phyloP scores from a whole-genome alignment of 1,140 invertebrate genomes.

The Drosophila auraria region DNA sequence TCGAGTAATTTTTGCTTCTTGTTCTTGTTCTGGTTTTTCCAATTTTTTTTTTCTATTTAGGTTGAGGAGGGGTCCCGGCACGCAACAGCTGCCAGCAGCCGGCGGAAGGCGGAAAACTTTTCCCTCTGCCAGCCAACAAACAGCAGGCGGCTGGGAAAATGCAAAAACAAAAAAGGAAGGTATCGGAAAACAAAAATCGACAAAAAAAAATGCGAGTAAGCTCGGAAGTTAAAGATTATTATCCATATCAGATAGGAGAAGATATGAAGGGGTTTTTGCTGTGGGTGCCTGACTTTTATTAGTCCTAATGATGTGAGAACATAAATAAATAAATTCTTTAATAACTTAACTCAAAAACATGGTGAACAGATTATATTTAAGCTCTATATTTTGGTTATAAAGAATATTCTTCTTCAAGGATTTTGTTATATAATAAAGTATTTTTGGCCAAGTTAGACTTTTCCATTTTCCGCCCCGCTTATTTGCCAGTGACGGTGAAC shows the following conservation, averaged over 20 bases:
- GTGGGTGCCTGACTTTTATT: not conserved
- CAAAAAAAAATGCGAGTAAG: constrained; percentile 15
- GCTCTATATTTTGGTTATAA: too few relatives aligned
- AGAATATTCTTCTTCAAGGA: not conserved
- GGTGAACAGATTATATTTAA: not conserved
- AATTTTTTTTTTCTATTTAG: not conserved
- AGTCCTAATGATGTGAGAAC: constrained; percentile 12
- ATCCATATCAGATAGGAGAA: constrained; percentile 30
- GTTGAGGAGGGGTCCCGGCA: constrained; percentile 10
- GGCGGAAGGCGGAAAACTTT: constrained; percentile 51
- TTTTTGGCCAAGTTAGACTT: constrained; percentile 7
- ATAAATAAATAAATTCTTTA: too few relatives aligned
- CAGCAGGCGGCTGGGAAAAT: constrained; percentile 39
- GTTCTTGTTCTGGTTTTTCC: constrained; percentile 7
- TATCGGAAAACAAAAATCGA: constrained; percentile 20
- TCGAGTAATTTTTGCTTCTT: constrained; percentile 22
- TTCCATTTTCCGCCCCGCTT: constrained; percentile 20
- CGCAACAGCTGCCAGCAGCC: constrained; percentile 53
- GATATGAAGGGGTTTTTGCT: constrained; percentile 2
- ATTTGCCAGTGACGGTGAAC: not conserved
- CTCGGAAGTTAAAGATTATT: constrained; percentile 32
- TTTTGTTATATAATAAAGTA: not conserved
- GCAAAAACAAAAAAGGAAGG: not conserved
- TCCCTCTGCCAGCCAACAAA: constrained; percentile 39
- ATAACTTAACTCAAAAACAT: too few relatives aligned